Base-by-base conservation (phyloP, 2,113 vertebrate species). In the Tinamus guttatus region DNA sequence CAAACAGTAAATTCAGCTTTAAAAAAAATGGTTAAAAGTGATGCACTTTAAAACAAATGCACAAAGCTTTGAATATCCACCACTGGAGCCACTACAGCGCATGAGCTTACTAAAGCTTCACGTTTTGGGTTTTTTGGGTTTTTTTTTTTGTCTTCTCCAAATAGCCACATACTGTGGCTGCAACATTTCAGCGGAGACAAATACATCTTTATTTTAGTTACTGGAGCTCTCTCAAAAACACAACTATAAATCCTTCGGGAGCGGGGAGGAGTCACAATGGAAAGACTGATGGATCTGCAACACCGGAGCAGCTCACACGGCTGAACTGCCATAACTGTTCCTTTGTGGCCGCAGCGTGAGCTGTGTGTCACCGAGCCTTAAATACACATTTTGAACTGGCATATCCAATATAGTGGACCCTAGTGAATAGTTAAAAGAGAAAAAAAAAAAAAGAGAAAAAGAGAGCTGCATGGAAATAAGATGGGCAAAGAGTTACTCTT, bases 151-250 rank as follows among this genome's bases (percentile, higher is more conserved):
- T 34, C 41, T 90, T 83, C 59, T 82, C 41, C 90, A 58, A 90
- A 94, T 59, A 86, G 76, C 69, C 85, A 83, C 58, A 13, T 85
- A 80, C 34, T 15, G 56, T 22, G 73, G 76, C 93, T 74, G 62
- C 49, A 87, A 49, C 63, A 84, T 75, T 95, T 89, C 86, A 85
- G 65, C 10, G 19, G 81, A 96, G 83, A 96, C 85, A 96, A 96
- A 95, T 67, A 79, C 74, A 92, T 89, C 94, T 95, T 96, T 96
- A 93, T 96, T 96, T 95, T 85, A 90, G 90, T 82, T 93, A 89
- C 81, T 96, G 96, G 93, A 96, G 62, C 60, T 47, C 65, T 93
- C 88, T 96, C 94, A 96, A 96, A 93, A 94, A 94, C 17, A 58
- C 34, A 27, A 28, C 93, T 82, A 59, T 82, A 96, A 97, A 93